Conservation (phyloP, 2,113 vertebrate species). For the Neoarius graeffei region DNA sequence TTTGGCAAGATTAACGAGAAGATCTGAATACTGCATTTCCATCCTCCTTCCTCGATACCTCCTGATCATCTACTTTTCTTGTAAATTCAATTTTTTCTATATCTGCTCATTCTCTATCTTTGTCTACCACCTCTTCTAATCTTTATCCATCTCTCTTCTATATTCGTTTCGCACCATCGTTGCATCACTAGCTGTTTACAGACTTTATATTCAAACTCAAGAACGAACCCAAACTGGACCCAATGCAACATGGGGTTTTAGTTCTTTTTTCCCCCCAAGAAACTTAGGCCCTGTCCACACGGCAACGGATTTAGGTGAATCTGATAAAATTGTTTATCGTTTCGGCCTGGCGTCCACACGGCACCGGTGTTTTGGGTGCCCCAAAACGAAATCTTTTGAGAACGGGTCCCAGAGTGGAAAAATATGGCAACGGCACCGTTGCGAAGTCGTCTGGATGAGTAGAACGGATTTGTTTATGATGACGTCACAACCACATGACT, state of each 20-base stretch:
- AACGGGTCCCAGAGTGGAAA: too few relatives aligned
- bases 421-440: too few relatives aligned
- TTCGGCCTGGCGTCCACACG: too few relatives aligned
- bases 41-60: neutral
- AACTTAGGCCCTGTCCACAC: too few relatives aligned
- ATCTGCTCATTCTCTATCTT: neutral
- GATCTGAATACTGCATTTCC: neutral
- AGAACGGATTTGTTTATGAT: too few relatives aligned
- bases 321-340: too few relatives aligned
- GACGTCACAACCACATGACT: too few relatives aligned
- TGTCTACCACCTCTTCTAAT: neutral
- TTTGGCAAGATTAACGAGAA: conserved; percentile 48
- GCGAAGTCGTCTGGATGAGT: too few relatives aligned
- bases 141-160: neutral
- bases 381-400: too few relatives aligned
- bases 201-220: neutral
- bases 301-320: too few relatives aligned
- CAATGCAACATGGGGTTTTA: neutral
- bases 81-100: neutral
- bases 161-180: neutral
- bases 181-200: neutral
- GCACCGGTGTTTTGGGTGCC: too few relatives aligned
- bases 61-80: neutral
- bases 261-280: too few relatives aligned
- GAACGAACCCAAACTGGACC: neutral